Evolutionary conservation across 2,113 vertebrate species (phyloP).

Genomic region (Aviceda subcristata): DNA sequence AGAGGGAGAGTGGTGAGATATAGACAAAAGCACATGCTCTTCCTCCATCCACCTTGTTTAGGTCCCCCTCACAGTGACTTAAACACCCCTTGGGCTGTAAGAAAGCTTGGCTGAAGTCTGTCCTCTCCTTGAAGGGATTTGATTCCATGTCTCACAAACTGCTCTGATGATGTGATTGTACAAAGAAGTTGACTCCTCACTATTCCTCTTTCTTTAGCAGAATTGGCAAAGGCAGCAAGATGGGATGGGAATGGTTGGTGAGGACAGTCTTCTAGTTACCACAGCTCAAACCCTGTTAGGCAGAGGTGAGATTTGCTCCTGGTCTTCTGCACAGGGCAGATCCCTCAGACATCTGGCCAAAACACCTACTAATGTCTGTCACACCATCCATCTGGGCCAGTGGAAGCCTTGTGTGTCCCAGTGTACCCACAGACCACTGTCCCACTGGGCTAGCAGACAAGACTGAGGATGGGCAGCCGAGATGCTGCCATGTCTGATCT

Average conservation of each 20-base stretch:
- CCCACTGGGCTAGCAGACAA: not conserved
- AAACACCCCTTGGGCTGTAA: not conserved
- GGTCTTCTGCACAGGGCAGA: not conserved
- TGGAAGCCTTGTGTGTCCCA: not conserved
- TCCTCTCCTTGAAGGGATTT: not conserved
- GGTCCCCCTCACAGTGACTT: not conserved
- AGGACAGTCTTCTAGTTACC: not conserved
- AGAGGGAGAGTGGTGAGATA: not conserved
- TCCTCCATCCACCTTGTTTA: not conserved
- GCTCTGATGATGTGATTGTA: not conserved
- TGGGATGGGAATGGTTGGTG: not conserved
- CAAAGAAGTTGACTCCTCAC: fast-evolving
- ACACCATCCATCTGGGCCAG: not conserved
- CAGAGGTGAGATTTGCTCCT: not conserved
- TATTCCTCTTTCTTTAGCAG: not conserved
- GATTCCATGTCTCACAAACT: not conserved
- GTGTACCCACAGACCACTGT: not conserved
- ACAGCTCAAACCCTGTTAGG: not conserved
- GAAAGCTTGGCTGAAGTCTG: not conserved
- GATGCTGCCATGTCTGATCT: not conserved
- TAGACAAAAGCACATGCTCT: not conserved
- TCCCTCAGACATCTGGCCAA: not conserved
- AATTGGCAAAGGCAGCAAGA: not conserved
- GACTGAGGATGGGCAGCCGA: fast-evolving
- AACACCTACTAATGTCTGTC: not conserved